Evolutionary conservation across 2,797 vertebrate species (phyloP), one percentile per base, ranked within the genome.

Genomic region (Eupleurogrammus muticus): DNA sequence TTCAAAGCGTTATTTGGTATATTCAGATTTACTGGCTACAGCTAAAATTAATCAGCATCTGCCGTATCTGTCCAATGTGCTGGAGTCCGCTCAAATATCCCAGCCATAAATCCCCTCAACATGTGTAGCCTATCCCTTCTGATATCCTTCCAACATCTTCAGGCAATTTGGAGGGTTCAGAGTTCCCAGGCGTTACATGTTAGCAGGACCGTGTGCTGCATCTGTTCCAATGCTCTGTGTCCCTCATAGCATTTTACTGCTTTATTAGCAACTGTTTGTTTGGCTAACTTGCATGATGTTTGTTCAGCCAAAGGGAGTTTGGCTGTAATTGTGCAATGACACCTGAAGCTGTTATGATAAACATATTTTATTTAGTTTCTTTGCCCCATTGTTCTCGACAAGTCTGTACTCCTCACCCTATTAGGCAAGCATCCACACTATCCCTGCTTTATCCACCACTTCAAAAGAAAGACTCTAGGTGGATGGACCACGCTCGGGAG

Each of bases 391-490:
- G 87, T 90, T 90, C 73, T 80, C 72, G 67, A 55, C 77, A 66
- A 80, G 85, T 57, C 83, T 79, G 53, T 61, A 81, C 79, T 81
- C 34, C 76, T 89, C 81, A 81, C 81, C 70, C 62, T 67, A 66
- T 69, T 79, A 83, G 77, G 72, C 81, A 84, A 81, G 77, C 81
- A 73, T 90, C 67, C 82, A 78, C 75, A 44, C 76, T 63, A 79
- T 70, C 67, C 79, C 73, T 78, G 84, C 83, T 89, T 92, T 50
- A 87, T 87, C 81, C 79, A 47, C 71, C 84, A 86, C 91, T 89
- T 93, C 88, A 90, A 92, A 94, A 76, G 77, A 46, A 38, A 81
- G 66, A 70, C 78, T 71, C 49, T 66, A 73, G 3, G 66, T 88
- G 62, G 75, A 87, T 84, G 85, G 77, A 84, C 84, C 63, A 10